Evolutionary conservation across 2,113 vertebrate genomes (phyloP).

Genomic region (Tragelaphus strepsiceros): DNA sequence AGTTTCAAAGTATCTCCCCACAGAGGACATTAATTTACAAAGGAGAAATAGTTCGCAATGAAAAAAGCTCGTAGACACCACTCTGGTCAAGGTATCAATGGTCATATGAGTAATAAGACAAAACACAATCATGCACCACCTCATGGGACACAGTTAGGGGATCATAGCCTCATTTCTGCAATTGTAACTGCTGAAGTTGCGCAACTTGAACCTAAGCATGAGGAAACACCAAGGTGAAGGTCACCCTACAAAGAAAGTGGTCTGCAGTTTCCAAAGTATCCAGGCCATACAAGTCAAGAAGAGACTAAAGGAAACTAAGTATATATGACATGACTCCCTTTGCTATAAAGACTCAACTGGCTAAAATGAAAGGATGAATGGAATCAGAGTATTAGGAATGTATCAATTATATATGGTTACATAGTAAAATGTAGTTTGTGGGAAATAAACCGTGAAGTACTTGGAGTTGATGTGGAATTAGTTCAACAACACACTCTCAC

Average conservation of each 20-base stretch:
- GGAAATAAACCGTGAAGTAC: background rate
- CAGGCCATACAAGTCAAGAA: background rate
- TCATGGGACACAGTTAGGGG: background rate
- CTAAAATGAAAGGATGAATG: background rate
- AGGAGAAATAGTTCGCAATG: background rate
- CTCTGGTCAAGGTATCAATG: background rate
- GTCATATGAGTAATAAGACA: background rate
- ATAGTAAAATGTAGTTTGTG: background rate
- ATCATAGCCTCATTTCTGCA: background rate
- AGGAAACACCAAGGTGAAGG: background rate
- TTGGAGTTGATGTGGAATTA: background rate
- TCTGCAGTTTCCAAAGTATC: background rate
- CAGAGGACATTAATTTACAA: background rate
- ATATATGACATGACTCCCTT: background rate
- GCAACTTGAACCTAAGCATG: background rate
- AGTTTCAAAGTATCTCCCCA: background rate
- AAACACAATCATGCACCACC: background rate
- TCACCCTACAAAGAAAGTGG: background rate
- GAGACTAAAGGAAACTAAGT: background rate
- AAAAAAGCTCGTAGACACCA: background rate
- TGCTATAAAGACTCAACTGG: background rate
- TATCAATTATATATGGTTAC: background rate
- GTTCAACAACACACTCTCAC: background rate
- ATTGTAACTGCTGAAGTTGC: fast-evolving
- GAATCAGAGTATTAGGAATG: background rate